Evolutionary conservation across 2,888 invertebrate species (phyloP), one percentile per base, ranked within the genome.

Genomic region (Sabatieria punctata): DNA sequence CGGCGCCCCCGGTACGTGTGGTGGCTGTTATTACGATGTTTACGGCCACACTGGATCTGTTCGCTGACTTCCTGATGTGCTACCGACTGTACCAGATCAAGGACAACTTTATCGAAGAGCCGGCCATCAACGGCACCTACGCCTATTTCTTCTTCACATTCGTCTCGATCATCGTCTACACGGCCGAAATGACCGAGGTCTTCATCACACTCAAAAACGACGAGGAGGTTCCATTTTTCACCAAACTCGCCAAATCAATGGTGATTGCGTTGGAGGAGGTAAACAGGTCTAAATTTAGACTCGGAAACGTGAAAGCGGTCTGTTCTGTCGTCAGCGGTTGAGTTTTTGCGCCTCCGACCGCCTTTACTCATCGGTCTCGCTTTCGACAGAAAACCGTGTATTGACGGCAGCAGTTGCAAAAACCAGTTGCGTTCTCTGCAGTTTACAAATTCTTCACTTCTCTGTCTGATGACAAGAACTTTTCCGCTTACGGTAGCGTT

Each of bases 121-220:
- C 38, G 11, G 38, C 19, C n/a, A 11, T 13, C 15, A 38, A 38
- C 22, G 38, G 8, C 8, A 21, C 38, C 8, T 13, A 18, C n/a
- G 38, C 38, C 38, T 38, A 38, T 38, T 38, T 30, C 30, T 8
- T 46, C 15, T 46, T 46, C 36, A 46, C 46, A 3, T 41, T 4
- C 3, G 37, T 47, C 15, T 43, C 42, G 4, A 37, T 40, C 4
- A 2, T 42, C 6, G 37, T 47, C 15, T 47, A 40, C 33, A 18
- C 35, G 33, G 42, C 52, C 37, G 57, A 57, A 48, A 61, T 63
- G 58, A 51, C 58, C 30, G 63, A 63, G 47, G 60, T 62, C 1
- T 63, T 60, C 46, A 53, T 59, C 38, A 60, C 63, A 19, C 49
- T 63, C 33, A 63, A 63, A 43, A 54, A 64, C 50, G 63, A 63